Conservation (phyloP, 2,797 vertebrate genomes). For the Luscinia luscinia region DNA sequence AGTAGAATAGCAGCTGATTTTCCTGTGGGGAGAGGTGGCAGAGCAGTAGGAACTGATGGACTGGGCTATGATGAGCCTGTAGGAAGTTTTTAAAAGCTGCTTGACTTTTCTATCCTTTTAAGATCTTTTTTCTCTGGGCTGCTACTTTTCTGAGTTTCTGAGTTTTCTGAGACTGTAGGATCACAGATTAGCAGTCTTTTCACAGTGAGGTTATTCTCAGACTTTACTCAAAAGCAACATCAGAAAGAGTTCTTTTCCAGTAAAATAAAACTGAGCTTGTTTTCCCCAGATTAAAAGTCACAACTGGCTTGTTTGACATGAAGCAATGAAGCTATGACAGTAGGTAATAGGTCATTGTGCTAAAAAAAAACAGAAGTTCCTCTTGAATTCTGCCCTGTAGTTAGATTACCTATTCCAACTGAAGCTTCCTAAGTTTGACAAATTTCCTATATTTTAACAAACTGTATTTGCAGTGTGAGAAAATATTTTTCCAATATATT, state of each 20-base stretch:
- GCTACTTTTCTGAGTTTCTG: background rate
- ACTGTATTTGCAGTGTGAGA: background rate
- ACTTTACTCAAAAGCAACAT: background rate
- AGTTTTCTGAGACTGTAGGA: background rate
- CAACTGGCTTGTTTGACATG: background rate
- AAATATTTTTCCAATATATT: background rate
- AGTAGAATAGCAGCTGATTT: background rate
- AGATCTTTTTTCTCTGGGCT: background rate
- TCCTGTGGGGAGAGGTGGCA: background rate
- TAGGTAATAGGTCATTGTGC: background rate
- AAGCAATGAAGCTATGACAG: background rate
- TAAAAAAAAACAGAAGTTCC: background rate
- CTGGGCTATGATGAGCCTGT: background rate
- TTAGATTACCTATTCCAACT: background rate
- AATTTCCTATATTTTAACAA: background rate
- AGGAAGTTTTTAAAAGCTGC: background rate
- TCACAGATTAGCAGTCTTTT: background rate
- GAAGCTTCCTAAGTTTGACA: background rate
- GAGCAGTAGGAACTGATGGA: background rate
- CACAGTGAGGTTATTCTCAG: background rate
- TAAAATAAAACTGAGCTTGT: background rate
- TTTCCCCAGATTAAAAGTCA: background rate
- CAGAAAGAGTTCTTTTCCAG: background rate
- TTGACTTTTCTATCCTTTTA: background rate
- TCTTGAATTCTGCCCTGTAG: background rate